phyloP scores from a whole-genome alignment of 2,888 invertebrate genomes.

The Itoplectis maculator region DNA sequence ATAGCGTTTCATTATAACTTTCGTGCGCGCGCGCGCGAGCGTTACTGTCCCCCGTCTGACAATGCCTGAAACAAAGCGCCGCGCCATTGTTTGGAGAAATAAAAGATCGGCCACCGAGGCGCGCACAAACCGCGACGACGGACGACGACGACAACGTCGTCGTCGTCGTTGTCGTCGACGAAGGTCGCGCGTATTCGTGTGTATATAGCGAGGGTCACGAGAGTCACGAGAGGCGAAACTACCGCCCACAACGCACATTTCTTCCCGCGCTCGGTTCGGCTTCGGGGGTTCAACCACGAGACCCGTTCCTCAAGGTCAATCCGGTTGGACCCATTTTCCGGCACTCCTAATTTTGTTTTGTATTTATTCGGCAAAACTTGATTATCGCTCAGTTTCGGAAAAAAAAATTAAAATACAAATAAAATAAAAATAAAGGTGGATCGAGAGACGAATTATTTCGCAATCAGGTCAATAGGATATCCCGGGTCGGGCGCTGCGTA shows the following conservation, averaged over 20 bases:
- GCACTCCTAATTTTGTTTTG: no score
- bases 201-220: no score
- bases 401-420: no score
- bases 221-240: no score
- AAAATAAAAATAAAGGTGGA: no score
- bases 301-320: not conserved
- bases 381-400: no score
- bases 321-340: no score
- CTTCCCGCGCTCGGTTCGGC: no score
- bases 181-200: no score
- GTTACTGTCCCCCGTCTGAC: slow-evolving; percentile 81
- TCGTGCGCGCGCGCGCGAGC: slow-evolving; percentile 82
- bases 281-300: not conserved
- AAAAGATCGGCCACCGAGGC: slow-evolving; percentile 80
- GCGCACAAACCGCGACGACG: slow-evolving; percentile 72
- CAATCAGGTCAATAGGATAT: not conserved
- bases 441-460: not conserved
- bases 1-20: slow-evolving; percentile 84
- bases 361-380: no score
- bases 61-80: slow-evolving; percentile 83
- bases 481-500: not conserved
- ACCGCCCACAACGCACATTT: no score
- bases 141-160: slow-evolving; percentile 76
- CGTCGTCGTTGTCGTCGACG: slow-evolving; percentile 74
- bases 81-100: slow-evolving; percentile 82